These are phyloP conservation scores for Trematomus loennbergii DNA, from an alignment of 2,113 vertebrate genomes.

Conservation along the genomic window DNA sequence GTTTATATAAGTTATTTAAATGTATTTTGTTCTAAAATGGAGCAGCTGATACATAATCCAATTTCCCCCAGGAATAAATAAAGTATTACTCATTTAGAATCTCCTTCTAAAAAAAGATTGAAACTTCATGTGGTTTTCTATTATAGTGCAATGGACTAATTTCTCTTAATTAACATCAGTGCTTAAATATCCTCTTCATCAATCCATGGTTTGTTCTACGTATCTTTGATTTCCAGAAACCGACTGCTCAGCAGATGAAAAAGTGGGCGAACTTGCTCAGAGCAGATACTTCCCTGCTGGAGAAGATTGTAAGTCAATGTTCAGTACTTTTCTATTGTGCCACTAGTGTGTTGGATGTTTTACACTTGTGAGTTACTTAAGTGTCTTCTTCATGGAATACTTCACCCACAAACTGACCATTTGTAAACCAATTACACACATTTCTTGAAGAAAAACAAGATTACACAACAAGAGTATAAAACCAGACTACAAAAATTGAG, in stretches of 20 bases:
- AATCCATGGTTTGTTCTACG: neutral
- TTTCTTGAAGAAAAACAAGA: too few species aligned
- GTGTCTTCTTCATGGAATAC: neutral
- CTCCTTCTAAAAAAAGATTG: neutral
- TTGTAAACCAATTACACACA: too few species aligned
- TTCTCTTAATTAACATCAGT: neutral
- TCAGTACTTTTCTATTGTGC: neutral
- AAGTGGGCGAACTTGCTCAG: constrained; percentile 68
- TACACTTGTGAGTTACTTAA: neutral
- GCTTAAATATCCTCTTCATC: neutral
- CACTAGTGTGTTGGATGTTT: neutral
- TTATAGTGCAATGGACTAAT: neutral
- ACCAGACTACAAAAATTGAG: too few species aligned
- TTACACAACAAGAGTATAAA: too few species aligned
- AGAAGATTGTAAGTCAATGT: constrained; percentile 73
- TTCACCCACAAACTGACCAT: too few species aligned
- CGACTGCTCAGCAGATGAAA: constrained; percentile 36
- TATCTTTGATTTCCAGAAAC: constrained; percentile 54
- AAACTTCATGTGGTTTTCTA: constrained; percentile 6
- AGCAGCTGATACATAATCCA: too few species aligned
- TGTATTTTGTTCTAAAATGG: too few species aligned
- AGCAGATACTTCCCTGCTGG: constrained; percentile 44
- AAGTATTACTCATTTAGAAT: too few species aligned
- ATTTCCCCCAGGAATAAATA: too few species aligned
- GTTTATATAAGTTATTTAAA: too few species aligned